Percentiles rank a stretch among this genome's conserved stretches.
Evolutionary conservation across 2,888 invertebrate species (phyloP).

Genomic region (Rotaria sp.): DNA sequence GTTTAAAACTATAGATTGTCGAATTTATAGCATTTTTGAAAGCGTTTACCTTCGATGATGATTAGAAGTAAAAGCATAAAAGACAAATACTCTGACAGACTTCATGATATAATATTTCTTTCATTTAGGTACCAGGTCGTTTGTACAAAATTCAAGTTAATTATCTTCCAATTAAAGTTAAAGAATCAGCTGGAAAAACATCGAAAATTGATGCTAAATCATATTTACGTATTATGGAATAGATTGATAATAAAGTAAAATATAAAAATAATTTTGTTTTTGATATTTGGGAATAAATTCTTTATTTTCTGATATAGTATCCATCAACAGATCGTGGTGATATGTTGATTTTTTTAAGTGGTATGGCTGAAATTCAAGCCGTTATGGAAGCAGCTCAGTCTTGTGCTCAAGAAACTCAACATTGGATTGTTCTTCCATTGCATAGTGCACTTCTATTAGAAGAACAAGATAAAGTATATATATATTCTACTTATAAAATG

Average conservation of each 20-base stretch:
- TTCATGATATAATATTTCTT: too few relatives aligned
- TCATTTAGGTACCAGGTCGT: slow-evolving; percentile 61
- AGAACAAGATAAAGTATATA: slow-evolving; percentile 82
- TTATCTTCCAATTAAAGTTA: slow-evolving; percentile 53
- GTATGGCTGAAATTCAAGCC: slow-evolving; percentile 77
- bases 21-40: too few relatives aligned
- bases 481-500: too few relatives aligned
- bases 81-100: too few relatives aligned
- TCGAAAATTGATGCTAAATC: slow-evolving; percentile 82
- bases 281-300: too few relatives aligned
- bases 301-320: too few relatives aligned
- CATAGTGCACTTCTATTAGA: slow-evolving; percentile 83
- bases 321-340: slow-evolving; percentile 80
- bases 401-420: slow-evolving; percentile 68
- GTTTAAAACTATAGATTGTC: too few relatives aligned
- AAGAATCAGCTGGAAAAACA: slow-evolving; percentile 62
- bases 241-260: slow-evolving; percentile 70
- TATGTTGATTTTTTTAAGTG: slow-evolving; percentile 84
- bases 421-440: slow-evolving; percentile 84
- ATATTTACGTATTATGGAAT: slow-evolving; percentile 79
- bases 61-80: too few relatives aligned
- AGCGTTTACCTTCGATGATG: too few relatives aligned
- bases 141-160: slow-evolving; percentile 44
- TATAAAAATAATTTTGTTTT: too few relatives aligned
- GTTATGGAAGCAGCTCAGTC: slow-evolving; percentile 76